Percentiles rank a stretch among this genome's conserved stretches.
These are phyloP conservation scores for Myiotriccus ornatus DNA, from an alignment of 2,797 vertebrate species.

Conservation along the genomic window DNA sequence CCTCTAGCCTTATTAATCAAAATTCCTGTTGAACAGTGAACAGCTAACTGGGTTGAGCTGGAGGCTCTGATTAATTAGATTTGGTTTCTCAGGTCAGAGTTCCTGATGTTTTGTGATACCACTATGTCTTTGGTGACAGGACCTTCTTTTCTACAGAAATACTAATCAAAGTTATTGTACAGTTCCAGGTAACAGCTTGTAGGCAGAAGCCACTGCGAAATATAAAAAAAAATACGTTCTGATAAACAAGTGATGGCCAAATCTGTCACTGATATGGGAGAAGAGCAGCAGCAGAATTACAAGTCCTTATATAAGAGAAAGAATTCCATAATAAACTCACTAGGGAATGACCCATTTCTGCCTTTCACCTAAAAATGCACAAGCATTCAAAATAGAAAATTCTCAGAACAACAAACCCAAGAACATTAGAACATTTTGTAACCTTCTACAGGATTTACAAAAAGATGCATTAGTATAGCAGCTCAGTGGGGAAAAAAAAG, in stretches of 20 bases:
- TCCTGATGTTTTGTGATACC: background rate
- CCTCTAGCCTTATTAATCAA: background rate
- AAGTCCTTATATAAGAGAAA: background rate
- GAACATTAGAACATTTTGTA: constrained; percentile 20
- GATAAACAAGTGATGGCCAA: background rate
- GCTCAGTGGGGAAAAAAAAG: background rate
- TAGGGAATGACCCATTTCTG: constrained; percentile 33
- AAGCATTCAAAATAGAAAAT: constrained; percentile 29
- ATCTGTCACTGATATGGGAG: background rate
- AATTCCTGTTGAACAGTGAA: background rate
- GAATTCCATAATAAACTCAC: background rate
- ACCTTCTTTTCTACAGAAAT: background rate
- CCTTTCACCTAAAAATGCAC: constrained; percentile 14
- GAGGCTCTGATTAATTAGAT: background rate
- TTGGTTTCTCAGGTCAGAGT: background rate
- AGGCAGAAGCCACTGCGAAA: background rate
- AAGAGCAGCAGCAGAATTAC: background rate
- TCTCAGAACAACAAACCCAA: background rate
- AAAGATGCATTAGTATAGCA: background rate
- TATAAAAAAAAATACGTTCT: background rate
- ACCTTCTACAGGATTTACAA: background rate
- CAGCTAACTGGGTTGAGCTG: background rate
- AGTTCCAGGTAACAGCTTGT: background rate
- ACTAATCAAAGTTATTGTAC: background rate
- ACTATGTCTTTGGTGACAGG: background rate